phyloP scores from a whole-genome alignment of 1,140 invertebrate species.

The Atopsyche davidsoni region DNA sequence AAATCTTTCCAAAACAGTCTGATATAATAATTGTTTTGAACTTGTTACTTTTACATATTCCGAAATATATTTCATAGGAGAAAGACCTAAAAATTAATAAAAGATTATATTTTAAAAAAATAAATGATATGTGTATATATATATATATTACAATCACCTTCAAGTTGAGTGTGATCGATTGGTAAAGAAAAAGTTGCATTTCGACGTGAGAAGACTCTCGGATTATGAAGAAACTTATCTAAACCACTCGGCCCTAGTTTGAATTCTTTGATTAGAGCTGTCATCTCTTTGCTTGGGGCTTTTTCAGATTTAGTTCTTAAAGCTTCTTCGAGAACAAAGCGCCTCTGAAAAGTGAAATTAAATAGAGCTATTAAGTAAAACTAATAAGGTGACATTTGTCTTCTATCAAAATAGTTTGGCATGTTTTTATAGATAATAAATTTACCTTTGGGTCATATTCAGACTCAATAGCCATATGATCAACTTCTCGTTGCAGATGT shows the following conservation, averaged over 20 bases:
- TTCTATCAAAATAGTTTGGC: too few species aligned
- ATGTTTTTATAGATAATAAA: too few species aligned
- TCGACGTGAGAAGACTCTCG: slow-evolving; percentile 56
- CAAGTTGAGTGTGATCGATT: slow-evolving; percentile 52
- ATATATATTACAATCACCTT: slow-evolving; percentile 38
- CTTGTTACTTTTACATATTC: slow-evolving; percentile 55
- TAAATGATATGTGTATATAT: neutral
- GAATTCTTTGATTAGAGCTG: slow-evolving; percentile 31
- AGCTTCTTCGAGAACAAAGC: slow-evolving; percentile 60
- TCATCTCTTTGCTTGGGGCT: slow-evolving; percentile 38
- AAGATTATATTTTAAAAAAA: slow-evolving; percentile 12
- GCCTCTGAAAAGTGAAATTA: slow-evolving; percentile 42
- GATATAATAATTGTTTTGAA: slow-evolving; percentile 56
- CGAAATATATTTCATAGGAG: slow-evolving; percentile 56
- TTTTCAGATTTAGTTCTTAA: slow-evolving; percentile 47
- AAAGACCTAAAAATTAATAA: slow-evolving; percentile 42
- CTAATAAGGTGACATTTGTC: too few species aligned
- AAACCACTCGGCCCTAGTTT: slow-evolving; percentile 39
- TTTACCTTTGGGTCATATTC: slow-evolving; percentile 61
- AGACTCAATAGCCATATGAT: slow-evolving; percentile 59
- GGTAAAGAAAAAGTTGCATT: slow-evolving; percentile 60
- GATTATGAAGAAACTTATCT: slow-evolving; percentile 53
- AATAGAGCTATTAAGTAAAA: too few species aligned
- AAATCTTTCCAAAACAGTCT: slow-evolving; percentile 44
- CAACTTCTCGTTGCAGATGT: slow-evolving; percentile 58